A percentile compares a stretch with the other conserved stretches of the same genome.
Conservation (phyloP, 2,113 vertebrate genomes). For the Thalassarche chlororhynchos region DNA sequence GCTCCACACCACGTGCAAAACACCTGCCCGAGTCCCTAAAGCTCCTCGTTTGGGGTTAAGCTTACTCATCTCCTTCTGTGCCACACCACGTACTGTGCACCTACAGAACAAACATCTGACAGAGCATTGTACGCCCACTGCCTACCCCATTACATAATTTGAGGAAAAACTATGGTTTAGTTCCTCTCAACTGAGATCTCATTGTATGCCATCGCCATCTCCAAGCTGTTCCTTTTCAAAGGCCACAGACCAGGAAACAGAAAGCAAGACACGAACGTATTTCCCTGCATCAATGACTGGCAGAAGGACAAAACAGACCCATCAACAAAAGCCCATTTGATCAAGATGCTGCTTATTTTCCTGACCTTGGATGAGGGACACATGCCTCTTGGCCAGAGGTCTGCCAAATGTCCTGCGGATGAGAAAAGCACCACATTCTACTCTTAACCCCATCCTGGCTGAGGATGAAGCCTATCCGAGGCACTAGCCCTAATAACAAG, state of each 20-base stretch:
- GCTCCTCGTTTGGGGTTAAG: background rate
- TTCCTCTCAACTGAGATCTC: background rate
- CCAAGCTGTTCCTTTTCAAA: background rate
- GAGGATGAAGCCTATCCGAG: background rate
- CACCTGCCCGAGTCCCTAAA: background rate
- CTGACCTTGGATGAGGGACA: accelerated
- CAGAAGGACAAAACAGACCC: background rate
- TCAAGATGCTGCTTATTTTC: background rate
- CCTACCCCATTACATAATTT: accelerated
- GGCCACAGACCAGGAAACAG: background rate
- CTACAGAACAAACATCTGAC: background rate
- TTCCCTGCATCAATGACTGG: background rate
- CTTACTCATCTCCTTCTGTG: background rate
- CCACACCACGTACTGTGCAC: background rate
- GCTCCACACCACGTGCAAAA: background rate
- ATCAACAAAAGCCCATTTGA: background rate
- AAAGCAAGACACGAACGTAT: background rate
- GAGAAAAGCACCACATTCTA: accelerated
- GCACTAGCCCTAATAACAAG: accelerated
- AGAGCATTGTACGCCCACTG: background rate
- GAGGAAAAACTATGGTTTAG: background rate
- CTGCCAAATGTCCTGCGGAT: background rate
- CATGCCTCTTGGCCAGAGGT: background rate
- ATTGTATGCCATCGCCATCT: background rate
- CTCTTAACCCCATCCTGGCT: background rate